Percentiles rank a stretch among this genome's conserved stretches.
phyloP scores from a whole-genome alignment of 2,888 invertebrate genomes.

The Leucophenga maculata region DNA sequence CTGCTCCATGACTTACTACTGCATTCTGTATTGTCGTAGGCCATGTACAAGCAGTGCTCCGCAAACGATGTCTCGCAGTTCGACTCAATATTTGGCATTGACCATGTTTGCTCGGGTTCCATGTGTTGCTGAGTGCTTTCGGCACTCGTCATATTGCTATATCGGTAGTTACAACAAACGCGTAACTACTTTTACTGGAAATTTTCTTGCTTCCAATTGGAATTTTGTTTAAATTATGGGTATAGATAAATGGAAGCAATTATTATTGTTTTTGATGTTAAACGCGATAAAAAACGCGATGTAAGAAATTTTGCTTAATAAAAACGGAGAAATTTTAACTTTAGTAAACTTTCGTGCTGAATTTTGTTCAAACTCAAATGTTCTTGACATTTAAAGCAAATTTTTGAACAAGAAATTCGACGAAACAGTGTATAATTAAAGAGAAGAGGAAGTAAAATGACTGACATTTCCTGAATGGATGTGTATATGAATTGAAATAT shows the following conservation, averaged over 20 bases:
- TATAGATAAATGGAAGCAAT: no score
- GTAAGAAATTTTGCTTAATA: not conserved
- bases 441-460: no score
- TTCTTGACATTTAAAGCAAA: not conserved
- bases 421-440: no score
- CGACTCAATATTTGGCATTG: slow-evolving; percentile 6
- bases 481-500: not conserved
- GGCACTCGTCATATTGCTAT: no score
- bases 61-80: slow-evolving; percentile 2
- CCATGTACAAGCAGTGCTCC: slow-evolving; percentile 16
- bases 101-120: slow-evolving; percentile 32
- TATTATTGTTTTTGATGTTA: no score
- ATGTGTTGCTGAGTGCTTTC: not conserved
- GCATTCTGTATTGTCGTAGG: slow-evolving; percentile 25
- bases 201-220: slow-evolving; percentile 13
- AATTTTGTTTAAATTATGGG: not conserved
- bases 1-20: slow-evolving; percentile 4
- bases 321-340: not conserved
- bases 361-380: not conserved
- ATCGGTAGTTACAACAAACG: no score
- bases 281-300: not conserved
- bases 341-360: not conserved
- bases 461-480: not conserved
- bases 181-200: slow-evolving; percentile 13
- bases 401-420: not conserved